Evolutionary conservation across 2,113 vertebrate species (phyloP).

Genomic region (Zapornia atra): DNA sequence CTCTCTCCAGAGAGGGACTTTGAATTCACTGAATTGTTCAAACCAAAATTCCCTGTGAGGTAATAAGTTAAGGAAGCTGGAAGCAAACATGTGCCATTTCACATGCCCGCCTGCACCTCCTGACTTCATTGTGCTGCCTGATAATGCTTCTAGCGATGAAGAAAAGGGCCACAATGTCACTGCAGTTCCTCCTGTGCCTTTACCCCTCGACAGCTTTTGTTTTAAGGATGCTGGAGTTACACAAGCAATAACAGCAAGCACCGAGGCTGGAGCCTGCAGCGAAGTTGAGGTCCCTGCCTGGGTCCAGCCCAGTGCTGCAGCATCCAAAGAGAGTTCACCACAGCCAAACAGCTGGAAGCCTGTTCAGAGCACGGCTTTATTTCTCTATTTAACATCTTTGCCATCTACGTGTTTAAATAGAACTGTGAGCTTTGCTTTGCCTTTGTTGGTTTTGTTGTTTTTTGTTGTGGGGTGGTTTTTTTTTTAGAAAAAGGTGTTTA

Average conservation of each 20-base stretch:
- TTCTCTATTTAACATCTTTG: background rate
- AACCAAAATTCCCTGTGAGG: constrained; percentile 5
- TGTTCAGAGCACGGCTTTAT: background rate
- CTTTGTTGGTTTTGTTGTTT: too few species aligned
- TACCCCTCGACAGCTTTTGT: background rate
- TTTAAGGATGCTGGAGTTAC: constrained; percentile 3
- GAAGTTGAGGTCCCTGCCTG: background rate
- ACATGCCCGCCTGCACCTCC: rapidly evolving
- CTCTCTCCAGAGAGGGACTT: constrained; percentile 44
- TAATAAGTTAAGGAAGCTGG: constrained; percentile 13
- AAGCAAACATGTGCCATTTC: background rate
- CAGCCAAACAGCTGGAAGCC: background rate
- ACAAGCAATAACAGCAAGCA: background rate
- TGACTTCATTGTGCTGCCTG: background rate
- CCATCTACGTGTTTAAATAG: background rate
- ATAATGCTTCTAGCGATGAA: background rate
- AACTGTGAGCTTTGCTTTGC: background rate
- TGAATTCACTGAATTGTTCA: constrained; percentile 39
- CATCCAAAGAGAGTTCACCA: background rate
- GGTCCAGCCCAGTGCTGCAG: background rate
- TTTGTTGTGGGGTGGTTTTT: background rate
- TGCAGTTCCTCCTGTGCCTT: background rate
- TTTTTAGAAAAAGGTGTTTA: background rate
- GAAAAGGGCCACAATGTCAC: background rate
- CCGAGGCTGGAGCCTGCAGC: background rate